Base-by-base conservation (phyloP, 2,888 invertebrate species). In the Gisinianus flammeolus region DNA sequence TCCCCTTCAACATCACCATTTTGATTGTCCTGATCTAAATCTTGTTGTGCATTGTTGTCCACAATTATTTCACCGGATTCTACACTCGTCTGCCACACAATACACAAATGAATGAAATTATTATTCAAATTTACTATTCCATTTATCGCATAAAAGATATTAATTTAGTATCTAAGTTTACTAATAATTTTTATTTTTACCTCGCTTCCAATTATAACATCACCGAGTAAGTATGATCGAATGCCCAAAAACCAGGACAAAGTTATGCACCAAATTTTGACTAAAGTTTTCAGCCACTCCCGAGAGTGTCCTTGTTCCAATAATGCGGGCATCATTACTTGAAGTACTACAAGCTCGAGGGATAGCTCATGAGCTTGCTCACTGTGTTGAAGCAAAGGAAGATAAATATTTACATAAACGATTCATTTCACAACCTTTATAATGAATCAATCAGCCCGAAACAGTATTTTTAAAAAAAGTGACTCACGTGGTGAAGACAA, bases 261-360 rank as follows among this genome's bases (percentile, higher is more conserved):
- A 6, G 91, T 90, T 30, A 90, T 90, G 87, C 96, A 97, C 97
- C 97, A 97, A 76, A 91, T 90, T 10, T 94, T 90, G 0, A 98
- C 92, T 12, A 94, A 88, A n/a, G 92, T 92, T 87, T 98, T 97
- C 81, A 98, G 88, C 96, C 98, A 97, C 10, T 93, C 93, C 8
- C 97, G 90, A 0, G 97, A 97, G 87, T 98, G 97, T 0, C 96
- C 95, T 88, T 99, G 98, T 86, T 99, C 98, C 79, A 99, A 89
- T 58, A 99, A 89, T 0, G 98, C 97, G 0, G 98, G 99, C 76
- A 99, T 90, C 72, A 99, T 95, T 52, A 98, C 95, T 90, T 97
- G 97, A 66, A 97, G 88, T 22, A 97, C 88, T 54, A 98, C 88
- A 75, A 99, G 88, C 86, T 99, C 98, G 86, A 99, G 88, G 24